These are phyloP conservation scores for Drosophila helvetica DNA, from an alignment of 2,888 invertebrate genomes.

Conservation along the genomic window DNA sequence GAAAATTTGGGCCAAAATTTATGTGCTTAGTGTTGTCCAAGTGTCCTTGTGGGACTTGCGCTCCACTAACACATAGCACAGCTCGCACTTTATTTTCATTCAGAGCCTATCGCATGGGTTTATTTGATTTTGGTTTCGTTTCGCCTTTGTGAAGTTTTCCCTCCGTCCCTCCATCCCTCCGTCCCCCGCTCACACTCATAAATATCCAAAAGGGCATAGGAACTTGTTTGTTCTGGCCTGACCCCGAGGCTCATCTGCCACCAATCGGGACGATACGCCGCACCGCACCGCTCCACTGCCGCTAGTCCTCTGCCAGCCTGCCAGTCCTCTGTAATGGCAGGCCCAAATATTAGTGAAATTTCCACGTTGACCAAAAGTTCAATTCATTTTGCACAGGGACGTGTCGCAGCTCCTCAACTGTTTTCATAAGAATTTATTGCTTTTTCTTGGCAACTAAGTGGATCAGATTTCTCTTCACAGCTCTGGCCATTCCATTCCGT, in stretches of 20 bases:
- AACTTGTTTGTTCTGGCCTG: slow-evolving; percentile 35
- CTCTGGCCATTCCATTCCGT: slow-evolving; percentile 7
- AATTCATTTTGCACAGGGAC: slow-evolving; percentile 51
- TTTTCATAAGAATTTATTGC: slow-evolving; percentile 65
- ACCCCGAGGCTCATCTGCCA: slow-evolving; percentile 25
- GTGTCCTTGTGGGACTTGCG: slow-evolving; percentile 64
- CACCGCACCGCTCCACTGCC: too few relatives aligned
- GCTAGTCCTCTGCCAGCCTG: background rate
- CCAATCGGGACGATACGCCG: background rate
- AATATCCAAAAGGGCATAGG: slow-evolving; percentile 37
- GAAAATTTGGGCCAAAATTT: slow-evolving; percentile 64
- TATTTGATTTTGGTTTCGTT: slow-evolving; percentile 31
- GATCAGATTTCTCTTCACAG: slow-evolving; percentile 51
- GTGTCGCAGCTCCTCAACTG: slow-evolving; percentile 36
- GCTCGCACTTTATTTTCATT: slow-evolving; percentile 70
- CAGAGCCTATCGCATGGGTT: slow-evolving; percentile 32
- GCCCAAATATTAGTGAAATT: slow-evolving; percentile 42
- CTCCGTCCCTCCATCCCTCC: slow-evolving; percentile 15
- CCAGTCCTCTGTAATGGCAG: slow-evolving; percentile 1
- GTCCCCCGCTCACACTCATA: slow-evolving; percentile 41
- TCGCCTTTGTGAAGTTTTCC: slow-evolving; percentile 18
- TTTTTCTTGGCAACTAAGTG: slow-evolving; percentile 60
- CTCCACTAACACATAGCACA: slow-evolving; percentile 30
- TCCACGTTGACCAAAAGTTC: slow-evolving; percentile 56
- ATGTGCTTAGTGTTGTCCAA: slow-evolving; percentile 54